Percentiles rank a stretch among this genome's conserved stretches.
These are phyloP conservation scores for Dipodomys merriami DNA, from an alignment of 2,113 vertebrate species.

Conservation along the genomic window DNA sequence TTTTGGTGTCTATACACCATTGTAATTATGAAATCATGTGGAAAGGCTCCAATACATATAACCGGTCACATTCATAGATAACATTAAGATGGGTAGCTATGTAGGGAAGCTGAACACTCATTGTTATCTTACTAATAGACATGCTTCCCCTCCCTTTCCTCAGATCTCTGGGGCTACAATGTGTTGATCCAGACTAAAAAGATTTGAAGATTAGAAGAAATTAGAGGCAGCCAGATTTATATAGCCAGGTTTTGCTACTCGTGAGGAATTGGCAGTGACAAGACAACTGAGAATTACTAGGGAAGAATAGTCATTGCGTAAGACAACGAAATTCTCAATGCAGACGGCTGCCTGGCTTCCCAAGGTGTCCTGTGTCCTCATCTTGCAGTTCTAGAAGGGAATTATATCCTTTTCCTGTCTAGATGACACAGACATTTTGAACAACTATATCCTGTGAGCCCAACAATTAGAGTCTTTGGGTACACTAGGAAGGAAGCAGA, in stretches of 20 bases:
- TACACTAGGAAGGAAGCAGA: background rate
- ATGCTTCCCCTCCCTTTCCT: too few species aligned
- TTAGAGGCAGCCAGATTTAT: background rate
- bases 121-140: background rate
- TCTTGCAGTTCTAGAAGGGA: background rate
- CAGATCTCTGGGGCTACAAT: background rate
- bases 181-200: fast-evolving
- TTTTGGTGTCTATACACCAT: fast-evolving
- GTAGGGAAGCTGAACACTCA: background rate
- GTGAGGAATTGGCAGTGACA: fast-evolving
- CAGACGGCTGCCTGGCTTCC: too few species aligned
- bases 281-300: fast-evolving
- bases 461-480: fast-evolving
- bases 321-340: too few species aligned
- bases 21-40: background rate
- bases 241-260: fast-evolving
- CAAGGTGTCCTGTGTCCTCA: background rate
- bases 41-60: background rate
- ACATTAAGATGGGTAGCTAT: background rate
- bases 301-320: background rate
- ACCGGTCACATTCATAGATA: background rate
- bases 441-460: fast-evolving
- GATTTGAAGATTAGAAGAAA: background rate
- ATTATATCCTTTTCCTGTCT: fast-evolving
- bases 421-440: too few species aligned